Conservation (phyloP, 1,140 invertebrate genomes). For the Diorhabda carinulata region DNA sequence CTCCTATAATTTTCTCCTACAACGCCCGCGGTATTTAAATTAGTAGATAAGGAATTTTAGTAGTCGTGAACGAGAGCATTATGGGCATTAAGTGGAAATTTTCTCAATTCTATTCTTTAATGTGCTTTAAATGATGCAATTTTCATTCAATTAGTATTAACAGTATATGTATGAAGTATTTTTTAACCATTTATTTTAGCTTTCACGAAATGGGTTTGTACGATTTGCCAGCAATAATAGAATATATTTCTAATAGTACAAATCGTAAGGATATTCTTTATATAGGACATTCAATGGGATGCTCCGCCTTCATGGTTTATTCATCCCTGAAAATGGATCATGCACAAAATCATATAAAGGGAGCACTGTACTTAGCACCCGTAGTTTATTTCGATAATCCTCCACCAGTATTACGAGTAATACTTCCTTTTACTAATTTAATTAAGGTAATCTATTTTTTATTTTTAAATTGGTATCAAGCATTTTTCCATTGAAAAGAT, state of each 20-base stretch:
- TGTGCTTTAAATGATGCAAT: no score
- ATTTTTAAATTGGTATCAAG: no score
- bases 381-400: conserved; percentile 64
- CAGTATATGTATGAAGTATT: no score
- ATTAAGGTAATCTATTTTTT: conserved; percentile 22
- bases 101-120: no score
- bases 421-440: conserved; percentile 21
- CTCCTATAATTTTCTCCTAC: no score
- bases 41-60: no score
- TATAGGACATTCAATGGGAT: conserved; percentile 59
- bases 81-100: no score
- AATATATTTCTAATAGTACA: conserved; percentile 55
- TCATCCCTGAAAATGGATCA: conserved; percentile 44
- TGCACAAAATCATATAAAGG: conserved; percentile 41
- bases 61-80: no score
- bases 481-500: no score
- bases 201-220: conserved; percentile 57
- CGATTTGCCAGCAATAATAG: conserved; percentile 52
- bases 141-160: no score
- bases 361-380: conserved; percentile 65
- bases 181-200: conserved; percentile 6
- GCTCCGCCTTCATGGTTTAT: conserved; percentile 46
- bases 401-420: conserved; percentile 35
- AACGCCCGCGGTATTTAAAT: no score
- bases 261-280: conserved; percentile 46